These are phyloP conservation scores for Zaprionus bogoriensis DNA, from an alignment of 2,888 invertebrate species.

Conservation along the genomic window DNA sequence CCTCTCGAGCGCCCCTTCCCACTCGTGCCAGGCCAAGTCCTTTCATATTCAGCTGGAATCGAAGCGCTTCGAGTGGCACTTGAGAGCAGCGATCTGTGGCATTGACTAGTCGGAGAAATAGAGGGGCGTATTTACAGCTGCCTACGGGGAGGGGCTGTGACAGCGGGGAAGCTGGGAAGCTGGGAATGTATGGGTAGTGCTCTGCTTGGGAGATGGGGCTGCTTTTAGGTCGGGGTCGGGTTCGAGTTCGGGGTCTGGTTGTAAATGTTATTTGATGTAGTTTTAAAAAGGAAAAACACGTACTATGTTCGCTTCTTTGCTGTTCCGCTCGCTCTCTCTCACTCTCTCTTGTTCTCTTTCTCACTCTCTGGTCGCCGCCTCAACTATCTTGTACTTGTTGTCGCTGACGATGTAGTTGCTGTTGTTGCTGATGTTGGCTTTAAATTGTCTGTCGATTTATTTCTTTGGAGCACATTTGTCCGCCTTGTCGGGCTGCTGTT, in stretches of 20 bases:
- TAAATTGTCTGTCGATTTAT: slow-evolving; percentile 42
- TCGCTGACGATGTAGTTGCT: slow-evolving; percentile 5
- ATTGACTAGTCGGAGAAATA: slow-evolving; percentile 28
- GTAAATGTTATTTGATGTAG: slow-evolving; percentile 63
- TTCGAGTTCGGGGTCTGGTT: slow-evolving; percentile 14
- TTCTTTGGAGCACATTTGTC: slow-evolving; percentile 47
- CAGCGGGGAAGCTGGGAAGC: not conserved
- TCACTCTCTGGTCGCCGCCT: slow-evolving; percentile 10
- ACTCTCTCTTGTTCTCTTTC: slow-evolving; percentile 3
- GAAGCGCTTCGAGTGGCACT: slow-evolving; percentile 55
- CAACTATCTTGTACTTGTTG: slow-evolving; percentile 21
- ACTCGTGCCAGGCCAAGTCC: slow-evolving; percentile 6
- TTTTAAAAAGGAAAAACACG: slow-evolving; percentile 56
- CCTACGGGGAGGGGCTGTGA: not conserved
- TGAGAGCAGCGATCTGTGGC: slow-evolving; percentile 46
- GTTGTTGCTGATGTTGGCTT: slow-evolving; percentile 24
- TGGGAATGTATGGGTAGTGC: not conserved
- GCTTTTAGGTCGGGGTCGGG: not conserved
- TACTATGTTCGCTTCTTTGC: slow-evolving; percentile 32
- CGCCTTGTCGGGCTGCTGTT: slow-evolving; percentile 9
- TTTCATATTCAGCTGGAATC: slow-evolving; percentile 48
- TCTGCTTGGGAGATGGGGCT: not conserved
- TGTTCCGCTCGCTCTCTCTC: not conserved
- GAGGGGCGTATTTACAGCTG: not conserved
- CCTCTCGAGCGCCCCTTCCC: not conserved